Evolutionary conservation across 2,888 invertebrate species (phyloP).

Genomic region (Oeneis ivallda): DNA sequence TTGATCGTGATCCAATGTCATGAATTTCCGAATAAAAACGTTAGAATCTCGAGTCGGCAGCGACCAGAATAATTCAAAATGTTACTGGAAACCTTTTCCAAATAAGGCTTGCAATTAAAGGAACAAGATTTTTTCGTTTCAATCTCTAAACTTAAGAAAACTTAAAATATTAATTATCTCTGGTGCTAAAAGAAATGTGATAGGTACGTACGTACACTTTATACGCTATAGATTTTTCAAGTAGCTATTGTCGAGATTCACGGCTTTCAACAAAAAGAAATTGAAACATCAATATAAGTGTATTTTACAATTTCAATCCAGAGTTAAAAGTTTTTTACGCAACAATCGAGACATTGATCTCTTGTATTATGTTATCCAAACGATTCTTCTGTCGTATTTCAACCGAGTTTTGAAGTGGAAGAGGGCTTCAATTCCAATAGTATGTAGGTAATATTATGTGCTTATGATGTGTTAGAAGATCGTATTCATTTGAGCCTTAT

Average conservation of each 20-base stretch:
- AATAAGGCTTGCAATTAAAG: slow-evolving; percentile 33
- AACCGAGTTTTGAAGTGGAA: no score
- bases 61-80: slow-evolving; percentile 38
- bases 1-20: slow-evolving; percentile 37
- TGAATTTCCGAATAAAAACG: slow-evolving; percentile 43
- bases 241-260: neutral
- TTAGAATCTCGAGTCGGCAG: slow-evolving; percentile 29
- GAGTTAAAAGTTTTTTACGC: slow-evolving; percentile 19
- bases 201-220: no score
- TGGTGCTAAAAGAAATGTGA: no score
- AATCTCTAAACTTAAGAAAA: neutral
- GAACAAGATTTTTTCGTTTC: slow-evolving; percentile 2
- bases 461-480: no score
- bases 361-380: slow-evolving; percentile 19
- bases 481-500: no score
- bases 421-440: no score
- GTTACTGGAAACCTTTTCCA: slow-evolving; percentile 34
- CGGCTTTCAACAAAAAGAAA: slow-evolving; percentile 26
- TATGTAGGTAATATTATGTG: no score
- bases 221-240: neutral
- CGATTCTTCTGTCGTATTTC: neutral
- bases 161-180: no score
- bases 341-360: slow-evolving; percentile 3
- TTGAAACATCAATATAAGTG: slow-evolving; percentile 19
- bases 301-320: slow-evolving; percentile 27